phyloP scores from a whole-genome alignment of 2,113 vertebrate species.

The Notechis scutatus region DNA sequence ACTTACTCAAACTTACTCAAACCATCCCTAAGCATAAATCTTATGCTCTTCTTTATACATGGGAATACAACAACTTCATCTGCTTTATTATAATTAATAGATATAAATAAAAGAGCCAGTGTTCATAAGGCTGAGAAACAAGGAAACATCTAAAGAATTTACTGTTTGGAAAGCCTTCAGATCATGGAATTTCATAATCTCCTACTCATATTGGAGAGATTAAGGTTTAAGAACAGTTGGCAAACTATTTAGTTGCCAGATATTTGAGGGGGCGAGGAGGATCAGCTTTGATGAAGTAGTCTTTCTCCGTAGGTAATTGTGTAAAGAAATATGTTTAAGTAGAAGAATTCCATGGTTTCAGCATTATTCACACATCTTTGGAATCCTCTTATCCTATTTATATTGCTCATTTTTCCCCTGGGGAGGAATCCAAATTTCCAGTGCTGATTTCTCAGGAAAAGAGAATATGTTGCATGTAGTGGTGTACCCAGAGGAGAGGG shows the following conservation, averaged over 20 bases:
- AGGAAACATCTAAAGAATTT: not conserved
- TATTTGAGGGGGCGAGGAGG: not conserved
- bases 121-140: not conserved
- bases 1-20: not conserved
- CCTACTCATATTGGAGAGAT: not conserved
- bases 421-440: not conserved
- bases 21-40: not conserved
- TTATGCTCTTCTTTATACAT: not conserved
- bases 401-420: not conserved
- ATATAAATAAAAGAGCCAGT: not conserved
- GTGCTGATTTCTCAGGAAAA: not conserved
- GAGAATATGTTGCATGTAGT: not conserved
- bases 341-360: not conserved
- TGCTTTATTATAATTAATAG: not conserved
- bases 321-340: not conserved
- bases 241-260: not conserved
- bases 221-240: not conserved
- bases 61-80: not conserved
- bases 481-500: not conserved
- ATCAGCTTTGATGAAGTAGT: not conserved
- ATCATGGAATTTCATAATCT: not conserved
- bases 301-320: not conserved
- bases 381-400: not conserved
- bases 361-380: not conserved
- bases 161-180: not conserved